phyloP scores from a whole-genome alignment of 2,888 invertebrate genomes.

The Blomia tropicalis region DNA sequence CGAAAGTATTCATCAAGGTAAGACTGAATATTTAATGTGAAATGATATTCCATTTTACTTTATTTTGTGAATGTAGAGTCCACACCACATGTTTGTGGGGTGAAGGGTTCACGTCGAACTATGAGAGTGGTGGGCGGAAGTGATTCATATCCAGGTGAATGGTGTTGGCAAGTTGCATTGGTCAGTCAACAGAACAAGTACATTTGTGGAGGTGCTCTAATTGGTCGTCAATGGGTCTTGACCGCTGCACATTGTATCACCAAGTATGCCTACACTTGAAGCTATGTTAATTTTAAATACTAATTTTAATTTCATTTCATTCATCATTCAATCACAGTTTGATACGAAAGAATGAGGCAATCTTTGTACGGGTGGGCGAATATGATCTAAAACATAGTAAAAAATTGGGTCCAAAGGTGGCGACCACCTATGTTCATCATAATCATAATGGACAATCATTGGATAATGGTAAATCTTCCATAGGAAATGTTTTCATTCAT shows the following conservation, averaged over 20 bases:
- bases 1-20: not conserved
- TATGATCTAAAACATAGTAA: constrained; percentile 59
- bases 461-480: constrained; percentile 48
- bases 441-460: constrained; percentile 86
- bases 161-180: constrained; percentile 79
- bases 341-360: constrained; percentile 73
- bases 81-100: constrained; percentile 66
- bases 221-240: constrained; percentile 83
- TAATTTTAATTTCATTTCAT: not conserved
- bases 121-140: constrained; percentile 67
- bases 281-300: not conserved
- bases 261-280: constrained; percentile 45
- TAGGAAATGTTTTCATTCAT: not conserved
- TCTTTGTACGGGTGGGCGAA: constrained; percentile 80
- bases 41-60: too few species aligned
- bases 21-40: too few species aligned
- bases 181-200: constrained; percentile 86
- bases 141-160: constrained; percentile 76
- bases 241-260: constrained; percentile 87
- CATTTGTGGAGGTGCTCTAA: constrained; percentile 76
- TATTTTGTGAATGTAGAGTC: too few species aligned
- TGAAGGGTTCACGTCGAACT: constrained; percentile 54
- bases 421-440: constrained; percentile 84
- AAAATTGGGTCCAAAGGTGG: constrained; percentile 52
- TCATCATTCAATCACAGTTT: constrained; percentile 35